A percentile compares a stretch with the other conserved stretches of the same genome.
Conservation (phyloP, 1,140 invertebrate species). For the Dendroctonus valens region DNA sequence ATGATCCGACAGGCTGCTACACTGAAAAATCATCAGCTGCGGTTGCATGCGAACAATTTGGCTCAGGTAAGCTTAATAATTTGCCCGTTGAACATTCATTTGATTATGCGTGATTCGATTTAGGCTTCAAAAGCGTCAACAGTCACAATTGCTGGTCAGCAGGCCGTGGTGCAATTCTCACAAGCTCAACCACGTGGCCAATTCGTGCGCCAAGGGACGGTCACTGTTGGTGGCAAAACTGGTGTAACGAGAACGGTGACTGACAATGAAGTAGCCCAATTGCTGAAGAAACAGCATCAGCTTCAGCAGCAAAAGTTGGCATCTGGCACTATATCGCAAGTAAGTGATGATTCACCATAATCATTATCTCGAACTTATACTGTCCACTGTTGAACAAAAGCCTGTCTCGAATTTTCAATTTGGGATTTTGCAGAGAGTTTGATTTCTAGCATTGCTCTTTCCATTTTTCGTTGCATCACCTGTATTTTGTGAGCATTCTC, state of each 20-base stretch:
- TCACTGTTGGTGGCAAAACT: slow-evolving; percentile 48
- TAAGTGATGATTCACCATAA: no score
- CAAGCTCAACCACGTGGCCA: slow-evolving; percentile 47
- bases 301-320: slow-evolving; percentile 57
- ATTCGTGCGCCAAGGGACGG: slow-evolving; percentile 48
- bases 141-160: slow-evolving; percentile 46
- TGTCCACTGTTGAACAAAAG: no score
- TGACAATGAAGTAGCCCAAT: slow-evolving; percentile 67
- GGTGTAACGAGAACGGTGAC: slow-evolving; percentile 59
- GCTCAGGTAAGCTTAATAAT: slow-evolving; percentile 34
- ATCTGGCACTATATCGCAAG: slow-evolving; percentile 49
- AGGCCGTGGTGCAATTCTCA: slow-evolving; percentile 47
- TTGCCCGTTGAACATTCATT: neutral
- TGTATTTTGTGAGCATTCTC: no score
- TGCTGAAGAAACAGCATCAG: slow-evolving; percentile 67
- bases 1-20: slow-evolving; percentile 50
- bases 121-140: slow-evolving; percentile 47
- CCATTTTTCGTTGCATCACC: no score
- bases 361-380: no score
- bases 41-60: slow-evolving; percentile 52
- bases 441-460: no score
- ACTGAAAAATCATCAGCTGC: slow-evolving; percentile 45
- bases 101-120: neutral
- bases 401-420: no score
- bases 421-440: no score